These are phyloP conservation scores for Eupithecia inturbata DNA, from an alignment of 2,888 invertebrate genomes.

Conservation along the genomic window DNA sequence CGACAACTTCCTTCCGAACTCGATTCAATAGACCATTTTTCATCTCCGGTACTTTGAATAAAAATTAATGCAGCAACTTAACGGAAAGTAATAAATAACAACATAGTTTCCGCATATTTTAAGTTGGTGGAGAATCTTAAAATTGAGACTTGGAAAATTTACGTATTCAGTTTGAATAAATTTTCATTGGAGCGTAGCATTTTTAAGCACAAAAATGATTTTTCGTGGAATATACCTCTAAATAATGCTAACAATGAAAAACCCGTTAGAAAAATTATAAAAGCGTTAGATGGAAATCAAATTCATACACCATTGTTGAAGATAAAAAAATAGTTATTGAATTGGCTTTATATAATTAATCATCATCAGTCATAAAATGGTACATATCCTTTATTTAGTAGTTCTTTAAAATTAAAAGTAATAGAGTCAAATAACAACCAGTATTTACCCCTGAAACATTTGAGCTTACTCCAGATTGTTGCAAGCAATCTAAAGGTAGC, in stretches of 20 bases:
- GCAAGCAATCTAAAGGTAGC: background rate
- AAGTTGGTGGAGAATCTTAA: slow-evolving; percentile 52
- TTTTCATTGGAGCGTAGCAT: slow-evolving; percentile 46
- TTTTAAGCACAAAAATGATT: slow-evolving; percentile 30
- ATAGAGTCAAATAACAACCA: too few relatives aligned
- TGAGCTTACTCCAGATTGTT: background rate
- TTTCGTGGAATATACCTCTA: slow-evolving; percentile 22
- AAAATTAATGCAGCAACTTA: slow-evolving; percentile 56
- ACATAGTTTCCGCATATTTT: slow-evolving; percentile 61
- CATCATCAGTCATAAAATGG: background rate
- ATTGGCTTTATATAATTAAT: too few relatives aligned
- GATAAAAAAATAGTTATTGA: background rate
- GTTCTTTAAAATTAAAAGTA: too few relatives aligned
- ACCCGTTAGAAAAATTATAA: background rate
- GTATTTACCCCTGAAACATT: background rate
- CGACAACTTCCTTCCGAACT: slow-evolving; percentile 62
- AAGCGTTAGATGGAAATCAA: background rate
- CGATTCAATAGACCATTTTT: slow-evolving; percentile 55
- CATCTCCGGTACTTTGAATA: slow-evolving; percentile 59
- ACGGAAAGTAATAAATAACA: slow-evolving; percentile 67
- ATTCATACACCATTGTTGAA: background rate
- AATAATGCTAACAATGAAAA: slow-evolving; percentile 25
- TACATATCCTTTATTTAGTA: background rate
- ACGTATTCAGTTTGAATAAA: slow-evolving; percentile 52
- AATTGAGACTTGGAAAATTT: slow-evolving; percentile 54